These are phyloP conservation scores for Cosmia pyralina DNA, from an alignment of 2,888 invertebrate genomes.

Conservation along the genomic window DNA sequence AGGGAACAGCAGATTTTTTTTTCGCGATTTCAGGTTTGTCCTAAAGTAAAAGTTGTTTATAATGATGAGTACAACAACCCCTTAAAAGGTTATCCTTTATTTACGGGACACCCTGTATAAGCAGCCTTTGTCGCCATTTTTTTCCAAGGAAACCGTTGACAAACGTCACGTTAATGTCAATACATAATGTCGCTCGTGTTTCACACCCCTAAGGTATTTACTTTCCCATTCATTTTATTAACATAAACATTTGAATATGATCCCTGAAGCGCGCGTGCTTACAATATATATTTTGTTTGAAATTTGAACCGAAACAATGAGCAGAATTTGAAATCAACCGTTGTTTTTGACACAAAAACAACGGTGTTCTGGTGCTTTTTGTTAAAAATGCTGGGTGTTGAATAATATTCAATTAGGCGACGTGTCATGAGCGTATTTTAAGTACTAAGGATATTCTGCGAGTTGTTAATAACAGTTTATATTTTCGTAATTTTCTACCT, in stretches of 20 bases:
- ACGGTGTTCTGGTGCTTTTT: background rate
- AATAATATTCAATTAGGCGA: background rate
- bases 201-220: background rate
- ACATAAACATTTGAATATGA: constrained; percentile 10
- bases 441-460: background rate
- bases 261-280: background rate
- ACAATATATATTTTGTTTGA: background rate
- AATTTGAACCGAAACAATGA: background rate
- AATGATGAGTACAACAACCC: too few relatives aligned
- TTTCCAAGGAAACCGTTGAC: background rate
- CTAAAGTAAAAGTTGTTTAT: too few relatives aligned
- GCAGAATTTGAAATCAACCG: constrained; percentile 8
- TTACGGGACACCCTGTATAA: too few relatives aligned
- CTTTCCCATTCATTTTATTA: background rate
- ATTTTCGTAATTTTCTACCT: background rate
- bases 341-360: background rate
- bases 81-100: too few relatives aligned
- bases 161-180: background rate
- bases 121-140: background rate
- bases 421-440: background rate
- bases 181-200: background rate
- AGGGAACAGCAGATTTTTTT: too few relatives aligned
- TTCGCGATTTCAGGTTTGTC: too few relatives aligned
- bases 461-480: background rate
- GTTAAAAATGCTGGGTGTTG: background rate